Conservation (phyloP, 2,113 vertebrate genomes). For the Zootoca vivipara region DNA sequence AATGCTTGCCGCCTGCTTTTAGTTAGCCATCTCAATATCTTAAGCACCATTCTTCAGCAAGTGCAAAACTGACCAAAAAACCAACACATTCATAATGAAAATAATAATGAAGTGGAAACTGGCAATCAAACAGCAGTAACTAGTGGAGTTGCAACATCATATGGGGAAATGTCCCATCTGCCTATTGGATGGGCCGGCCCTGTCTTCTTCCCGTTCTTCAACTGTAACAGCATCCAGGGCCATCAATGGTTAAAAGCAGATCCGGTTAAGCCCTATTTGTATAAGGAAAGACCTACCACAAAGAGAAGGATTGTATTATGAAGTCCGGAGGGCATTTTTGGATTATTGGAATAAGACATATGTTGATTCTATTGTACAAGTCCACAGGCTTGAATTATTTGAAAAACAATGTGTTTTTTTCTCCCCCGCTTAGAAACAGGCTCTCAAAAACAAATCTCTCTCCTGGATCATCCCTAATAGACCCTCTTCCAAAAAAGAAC, state of each 20-base stretch:
- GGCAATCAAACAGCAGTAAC: background rate
- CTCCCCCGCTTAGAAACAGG: background rate
- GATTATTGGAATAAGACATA: constrained; percentile 3
- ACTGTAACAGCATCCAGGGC: too few relatives aligned
- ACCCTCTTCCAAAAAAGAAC: background rate
- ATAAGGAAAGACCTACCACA: constrained; percentile 10
- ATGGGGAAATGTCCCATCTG: background rate
- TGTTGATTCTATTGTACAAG: constrained; percentile 3
- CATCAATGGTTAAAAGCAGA: background rate
- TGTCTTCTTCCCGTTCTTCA: background rate
- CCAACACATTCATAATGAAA: background rate
- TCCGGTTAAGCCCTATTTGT: background rate
- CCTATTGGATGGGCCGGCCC: background rate
- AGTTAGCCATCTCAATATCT: background rate
- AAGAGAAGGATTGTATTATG: constrained; percentile 1
- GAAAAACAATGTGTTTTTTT: background rate
- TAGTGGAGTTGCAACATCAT: too few relatives aligned
- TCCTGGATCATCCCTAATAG: background rate
- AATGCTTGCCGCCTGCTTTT: background rate
- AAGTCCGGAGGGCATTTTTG: background rate
- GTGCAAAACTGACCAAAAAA: background rate
- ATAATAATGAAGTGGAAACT: background rate
- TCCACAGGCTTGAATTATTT: background rate
- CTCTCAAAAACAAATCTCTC: background rate
- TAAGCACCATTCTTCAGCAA: background rate